phyloP scores from a whole-genome alignment of 2,113 vertebrate species.

The Herpailurus yagouaroundi region DNA sequence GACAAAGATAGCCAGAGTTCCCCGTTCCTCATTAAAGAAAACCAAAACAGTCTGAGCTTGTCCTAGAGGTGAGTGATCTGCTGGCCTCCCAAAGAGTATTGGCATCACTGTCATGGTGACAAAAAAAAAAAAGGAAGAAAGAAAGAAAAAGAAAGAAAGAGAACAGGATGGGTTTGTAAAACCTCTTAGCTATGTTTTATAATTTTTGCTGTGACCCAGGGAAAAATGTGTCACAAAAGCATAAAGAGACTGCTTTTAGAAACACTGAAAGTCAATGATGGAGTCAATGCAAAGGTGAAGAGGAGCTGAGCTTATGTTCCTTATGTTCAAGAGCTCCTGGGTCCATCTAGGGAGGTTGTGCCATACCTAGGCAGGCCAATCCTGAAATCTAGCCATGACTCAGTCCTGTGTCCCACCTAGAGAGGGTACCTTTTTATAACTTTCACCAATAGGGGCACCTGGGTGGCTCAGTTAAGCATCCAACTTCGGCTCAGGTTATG shows the following conservation, averaged over 20 bases:
- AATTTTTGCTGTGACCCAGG: neutral
- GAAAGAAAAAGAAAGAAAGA: neutral
- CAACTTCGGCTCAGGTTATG: no score
- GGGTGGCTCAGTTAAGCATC: no score
- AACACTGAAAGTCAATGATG: neutral
- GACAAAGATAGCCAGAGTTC: neutral
- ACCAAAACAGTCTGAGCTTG: neutral
- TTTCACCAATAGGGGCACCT: no score
- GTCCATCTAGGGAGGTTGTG: neutral
- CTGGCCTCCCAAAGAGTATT: neutral
- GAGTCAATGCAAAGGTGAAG: neutral
- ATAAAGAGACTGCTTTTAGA: slow-evolving; percentile 17
- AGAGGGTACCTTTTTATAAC: neutral
- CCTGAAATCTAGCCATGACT: neutral
- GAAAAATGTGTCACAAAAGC: neutral
- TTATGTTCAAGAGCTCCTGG: neutral
- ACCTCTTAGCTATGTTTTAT: neutral
- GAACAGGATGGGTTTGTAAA: neutral
- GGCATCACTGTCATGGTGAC: neutral
- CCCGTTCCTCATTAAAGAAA: neutral
- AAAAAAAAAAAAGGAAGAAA: neutral
- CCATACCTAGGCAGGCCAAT: neutral
- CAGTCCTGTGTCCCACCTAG: neutral
- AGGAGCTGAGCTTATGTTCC: neutral
- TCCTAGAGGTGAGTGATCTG: neutral